Evolutionary conservation across 2,113 vertebrate genomes (phyloP).

Genomic region (Apodemus speciosus): DNA sequence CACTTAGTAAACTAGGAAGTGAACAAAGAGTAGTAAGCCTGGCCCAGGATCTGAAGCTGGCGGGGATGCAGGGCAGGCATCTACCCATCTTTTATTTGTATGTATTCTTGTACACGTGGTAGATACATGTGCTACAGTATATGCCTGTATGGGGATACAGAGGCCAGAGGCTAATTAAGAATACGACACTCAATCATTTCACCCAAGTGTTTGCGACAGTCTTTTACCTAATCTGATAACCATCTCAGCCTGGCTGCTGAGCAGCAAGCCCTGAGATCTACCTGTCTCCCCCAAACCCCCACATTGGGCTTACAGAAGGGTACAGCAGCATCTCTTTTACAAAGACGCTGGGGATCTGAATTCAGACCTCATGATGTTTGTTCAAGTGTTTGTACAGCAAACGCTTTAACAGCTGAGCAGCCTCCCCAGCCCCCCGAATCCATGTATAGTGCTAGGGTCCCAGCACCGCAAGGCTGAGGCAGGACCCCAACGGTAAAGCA

Average conservation of each 20-base stretch:
- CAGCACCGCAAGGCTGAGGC: neutral
- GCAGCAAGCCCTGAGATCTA: neutral
- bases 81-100: neutral
- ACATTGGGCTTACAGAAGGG: neutral
- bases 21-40: neutral
- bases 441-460: neutral
- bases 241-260: neutral
- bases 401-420: neutral
- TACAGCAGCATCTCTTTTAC: neutral
- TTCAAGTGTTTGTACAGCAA: neutral
- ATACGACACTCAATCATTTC: neutral
- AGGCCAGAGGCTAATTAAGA: neutral
- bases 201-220: neutral
- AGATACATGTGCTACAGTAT: neutral
- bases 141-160: neutral
- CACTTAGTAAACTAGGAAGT: slow-evolving; percentile 16
- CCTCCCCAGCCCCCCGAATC: neutral
- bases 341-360: neutral
- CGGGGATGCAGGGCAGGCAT: neutral
- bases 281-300: neutral
- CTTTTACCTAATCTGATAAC: neutral
- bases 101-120: no score
- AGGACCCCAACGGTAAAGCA: neutral
- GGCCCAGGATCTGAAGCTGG: neutral
- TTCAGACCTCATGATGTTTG: neutral